Evolutionary conservation across 1,140 invertebrate genomes (phyloP), one percentile per base, ranked within the genome.

Genomic region (Orussus abietinus): DNA sequence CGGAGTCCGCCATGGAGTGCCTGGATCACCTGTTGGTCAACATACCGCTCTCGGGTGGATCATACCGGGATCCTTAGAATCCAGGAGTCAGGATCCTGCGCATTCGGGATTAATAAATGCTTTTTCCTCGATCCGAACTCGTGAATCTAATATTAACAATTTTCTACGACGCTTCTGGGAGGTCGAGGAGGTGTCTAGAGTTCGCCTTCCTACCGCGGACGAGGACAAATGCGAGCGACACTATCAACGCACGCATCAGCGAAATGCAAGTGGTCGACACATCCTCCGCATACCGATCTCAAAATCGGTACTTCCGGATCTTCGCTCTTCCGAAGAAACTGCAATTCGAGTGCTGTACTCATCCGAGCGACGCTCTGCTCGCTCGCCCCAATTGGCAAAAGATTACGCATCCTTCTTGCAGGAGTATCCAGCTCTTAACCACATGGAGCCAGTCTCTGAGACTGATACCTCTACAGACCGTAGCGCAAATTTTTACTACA

Each of bases 391-490:
- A n/a, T n/a, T n/a, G n/a, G n/a, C n/a, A n/a, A n/a, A n/a, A n/a
- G n/a, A n/a, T n/a, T n/a, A n/a, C n/a, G n/a, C n/a, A n/a, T n/a
- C n/a, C n/a, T 47, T 57, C 22, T 53, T 62, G 19, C 3, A 38
- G 0, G 47, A 55, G 13, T 62, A 55, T 42, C 4, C 28, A 4
- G 20, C 36, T 2, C 25, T 55, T n/a, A 35, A 38, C 10, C 52
- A 54, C 32, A 58, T 62, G 55, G 47, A 52, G 21, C 2, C 22
- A 34, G 30, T 47, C n/a, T n/a, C n/a, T n/a, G n/a, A n/a, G n/a
- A n/a, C n/a, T 11, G n/a, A 5, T 13, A 1, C 20, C 2, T 5
- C 4, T n/a, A n/a, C n/a, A n/a, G 17, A 2, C 4, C 9, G 20
- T 2, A 15, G n/a, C 10, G 28, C 11, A 15, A 40, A 12, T 3